Conservation (phyloP, 2,113 vertebrate species). For the Phoxinus phoxinus region DNA sequence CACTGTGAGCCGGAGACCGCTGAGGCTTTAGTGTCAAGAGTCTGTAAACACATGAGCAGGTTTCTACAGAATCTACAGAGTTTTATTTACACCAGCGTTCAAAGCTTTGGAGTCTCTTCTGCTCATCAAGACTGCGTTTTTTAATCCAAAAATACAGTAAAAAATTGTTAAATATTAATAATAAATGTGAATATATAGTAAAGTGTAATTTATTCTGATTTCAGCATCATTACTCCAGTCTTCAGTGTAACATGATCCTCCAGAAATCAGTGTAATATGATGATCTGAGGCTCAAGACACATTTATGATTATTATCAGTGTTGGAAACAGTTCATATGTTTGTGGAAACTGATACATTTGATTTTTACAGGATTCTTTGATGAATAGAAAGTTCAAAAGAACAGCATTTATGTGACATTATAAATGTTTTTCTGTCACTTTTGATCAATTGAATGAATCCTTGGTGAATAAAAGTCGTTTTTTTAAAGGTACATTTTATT, state of each 20-base stretch:
- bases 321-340: neutral
- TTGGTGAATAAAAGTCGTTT: neutral
- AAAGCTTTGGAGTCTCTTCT: neutral
- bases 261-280: neutral
- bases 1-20: constrained; percentile 68
- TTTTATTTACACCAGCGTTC: neutral
- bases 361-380: neutral
- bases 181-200: neutral
- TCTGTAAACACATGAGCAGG: neutral
- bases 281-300: neutral
- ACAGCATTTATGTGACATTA: neutral
- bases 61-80: too few relatives aligned
- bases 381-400: neutral
- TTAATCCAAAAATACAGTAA: neutral
- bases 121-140: neutral
- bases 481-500: too few relatives aligned
- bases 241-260: neutral
- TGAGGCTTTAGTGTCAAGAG: neutral
- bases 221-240: neutral
- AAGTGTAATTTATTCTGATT: neutral
- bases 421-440: neutral
- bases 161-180: neutral
- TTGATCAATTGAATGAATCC: neutral
- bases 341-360: neutral
- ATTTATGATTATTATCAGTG: neutral